phyloP scores from a whole-genome alignment of 2,888 invertebrate species.

The Phasia obesa region DNA sequence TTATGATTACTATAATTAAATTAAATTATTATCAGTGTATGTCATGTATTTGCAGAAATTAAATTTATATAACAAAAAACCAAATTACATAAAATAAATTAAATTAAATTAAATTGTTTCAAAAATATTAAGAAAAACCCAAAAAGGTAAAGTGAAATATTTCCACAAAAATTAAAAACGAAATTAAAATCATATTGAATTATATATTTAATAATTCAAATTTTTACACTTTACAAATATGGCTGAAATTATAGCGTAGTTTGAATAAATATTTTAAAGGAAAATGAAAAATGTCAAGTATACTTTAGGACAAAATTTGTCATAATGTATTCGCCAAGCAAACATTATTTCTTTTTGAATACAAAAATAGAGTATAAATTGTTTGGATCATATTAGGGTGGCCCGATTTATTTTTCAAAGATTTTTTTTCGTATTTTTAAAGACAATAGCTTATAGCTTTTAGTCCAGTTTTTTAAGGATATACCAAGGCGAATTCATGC shows the following conservation, averaged over 20 bases:
- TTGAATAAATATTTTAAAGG: not conserved
- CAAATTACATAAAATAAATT: slow-evolving; percentile 18
- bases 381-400: too few species aligned
- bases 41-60: slow-evolving; percentile 59
- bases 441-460: too few species aligned
- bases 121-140: slow-evolving; percentile 31
- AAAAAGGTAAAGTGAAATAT: slow-evolving; percentile 34
- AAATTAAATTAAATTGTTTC: slow-evolving; percentile 53
- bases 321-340: too few species aligned
- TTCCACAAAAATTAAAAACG: slow-evolving; percentile 39
- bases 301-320: too few species aligned
- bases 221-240: slow-evolving; percentile 39
- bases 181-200: slow-evolving; percentile 52
- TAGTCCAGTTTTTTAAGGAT: too few species aligned
- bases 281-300: too few species aligned
- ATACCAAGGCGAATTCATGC: too few species aligned
- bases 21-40: slow-evolving; percentile 66
- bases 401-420: too few species aligned
- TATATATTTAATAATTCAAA: slow-evolving; percentile 50
- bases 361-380: too few species aligned
- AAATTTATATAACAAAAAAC: slow-evolving; percentile 23
- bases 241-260: slow-evolving; percentile 41
- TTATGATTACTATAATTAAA: slow-evolving; percentile 62
- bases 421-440: too few species aligned
- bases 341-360: too few species aligned